Percentiles rank a stretch among this genome's conserved stretches.
These are phyloP conservation scores for Epinotia bilunana DNA, from an alignment of 2,888 invertebrate genomes.

Conservation along the genomic window DNA sequence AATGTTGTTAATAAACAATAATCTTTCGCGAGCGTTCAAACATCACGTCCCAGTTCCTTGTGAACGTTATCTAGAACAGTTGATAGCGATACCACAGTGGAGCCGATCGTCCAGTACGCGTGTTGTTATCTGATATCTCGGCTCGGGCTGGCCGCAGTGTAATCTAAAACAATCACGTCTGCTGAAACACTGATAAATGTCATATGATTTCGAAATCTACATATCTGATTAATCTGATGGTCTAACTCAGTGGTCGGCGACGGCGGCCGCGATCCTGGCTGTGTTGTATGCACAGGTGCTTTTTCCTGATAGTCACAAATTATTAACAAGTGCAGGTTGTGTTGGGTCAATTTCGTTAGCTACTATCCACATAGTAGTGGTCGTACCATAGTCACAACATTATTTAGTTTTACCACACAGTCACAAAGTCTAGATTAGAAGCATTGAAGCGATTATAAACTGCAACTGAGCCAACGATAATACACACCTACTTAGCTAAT, in stretches of 20 bases:
- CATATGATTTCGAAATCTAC: background rate
- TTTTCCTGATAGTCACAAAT: too few relatives aligned
- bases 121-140: background rate
- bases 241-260: too few relatives aligned
- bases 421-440: too few relatives aligned
- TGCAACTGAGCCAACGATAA: background rate
- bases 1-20: background rate
- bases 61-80: constrained; percentile 2
- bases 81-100: background rate
- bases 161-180: background rate
- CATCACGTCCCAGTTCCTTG: constrained; percentile 16
- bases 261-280: too few relatives aligned
- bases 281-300: too few relatives aligned
- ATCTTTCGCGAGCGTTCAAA: background rate
- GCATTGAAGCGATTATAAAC: background rate
- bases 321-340: too few relatives aligned
- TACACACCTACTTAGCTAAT: too few relatives aligned
- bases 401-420: too few relatives aligned
- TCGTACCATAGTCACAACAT: too few relatives aligned
- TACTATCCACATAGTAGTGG: too few relatives aligned
- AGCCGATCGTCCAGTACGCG: constrained; percentile 1
- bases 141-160: background rate
- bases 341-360: too few relatives aligned
- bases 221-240: constrained; percentile 46
- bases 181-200: background rate